A percentile compares a stretch with the other conserved stretches of the same genome.
phyloP scores from a whole-genome alignment of 2,113 vertebrate species.

The Triplophysa tibetana region DNA sequence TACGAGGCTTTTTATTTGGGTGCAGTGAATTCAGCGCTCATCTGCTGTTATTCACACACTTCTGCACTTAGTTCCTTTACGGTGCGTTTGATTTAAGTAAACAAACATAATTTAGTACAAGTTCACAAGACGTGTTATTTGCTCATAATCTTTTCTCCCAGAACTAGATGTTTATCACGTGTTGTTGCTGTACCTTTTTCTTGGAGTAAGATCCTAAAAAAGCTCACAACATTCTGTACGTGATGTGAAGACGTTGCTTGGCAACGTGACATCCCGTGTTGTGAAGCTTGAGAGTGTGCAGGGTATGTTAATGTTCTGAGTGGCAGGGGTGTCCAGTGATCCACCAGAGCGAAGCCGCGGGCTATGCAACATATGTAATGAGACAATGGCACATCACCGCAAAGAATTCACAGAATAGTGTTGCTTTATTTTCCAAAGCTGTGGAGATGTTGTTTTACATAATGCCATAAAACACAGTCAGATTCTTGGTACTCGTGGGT shows the following conservation, averaged over 20 bases:
- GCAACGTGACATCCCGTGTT: constrained; percentile 51
- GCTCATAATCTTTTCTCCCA: not conserved
- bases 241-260: constrained; percentile 52
- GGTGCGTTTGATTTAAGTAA: not conserved
- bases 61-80: not conserved
- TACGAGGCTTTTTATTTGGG: constrained; percentile 10
- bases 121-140: not conserved
- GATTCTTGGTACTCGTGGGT: constrained; percentile 11
- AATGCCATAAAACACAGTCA: constrained; percentile 2
- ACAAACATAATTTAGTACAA: not conserved
- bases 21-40: not conserved
- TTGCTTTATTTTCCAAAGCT: constrained; percentile 15
- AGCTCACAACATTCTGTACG: constrained; percentile 32
- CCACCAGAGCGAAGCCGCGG: constrained; percentile 8
- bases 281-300: constrained; percentile 37
- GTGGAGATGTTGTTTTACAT: constrained; percentile 31
- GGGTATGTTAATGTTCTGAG: constrained; percentile 49
- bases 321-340: constrained; percentile 32
- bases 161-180: constrained; percentile 15
- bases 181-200: constrained; percentile 35
- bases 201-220: constrained; percentile 25
- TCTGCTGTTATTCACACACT: constrained; percentile 20
- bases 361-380: constrained; percentile 30
- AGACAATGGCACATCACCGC: constrained; percentile 1
- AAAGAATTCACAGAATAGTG: not conserved